Evolutionary conservation across 1,140 invertebrate genomes (phyloP), one percentile per base, ranked within the genome.

Genomic region (Sminthurides bifidus): DNA sequence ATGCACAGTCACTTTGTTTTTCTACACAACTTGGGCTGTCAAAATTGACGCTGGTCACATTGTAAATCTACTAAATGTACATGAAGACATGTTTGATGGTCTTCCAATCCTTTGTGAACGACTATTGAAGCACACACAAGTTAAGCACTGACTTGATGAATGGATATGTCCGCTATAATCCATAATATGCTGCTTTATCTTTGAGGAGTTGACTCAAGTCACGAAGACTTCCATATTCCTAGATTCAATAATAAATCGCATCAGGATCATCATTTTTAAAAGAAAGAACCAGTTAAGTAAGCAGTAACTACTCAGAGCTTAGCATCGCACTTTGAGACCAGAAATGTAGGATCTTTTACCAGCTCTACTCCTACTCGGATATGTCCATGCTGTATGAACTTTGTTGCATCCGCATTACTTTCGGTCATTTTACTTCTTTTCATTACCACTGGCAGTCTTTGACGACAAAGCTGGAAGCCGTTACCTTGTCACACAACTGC

Each of bases 341-440:
- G 73, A 72, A 96, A 96, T 3, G 96, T 94, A 10, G 95, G 93
- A 77, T 99, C 95, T 70, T 90, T 95, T 0, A 98, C 78, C 48
- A 96, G 77, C 73, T 98, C 89, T 1, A 91, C 78, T 0, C 95
- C 96, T 19, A 99, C 88, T 68, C 95, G 77, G 30, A 95, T 85
- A 78, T 95, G 96, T 1, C 94, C 95, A 68, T 98, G 92, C 73
- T 98, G 89, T 52, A 99, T 85, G 46, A 96, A 83, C 67, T 91
- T 85, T 12, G 82, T 86, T 8, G 92, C 92, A 69, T 82, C 80
- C 73, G 86, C 86, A 3, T 96, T 72, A 57, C 74, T 83, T 72
- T 94, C 80, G 10, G 87, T 81, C 92, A 98, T 96, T 75, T 86
- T 86, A 70, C 77, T 84, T 73, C 83, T 77, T 3, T 90, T 82